Base-by-base conservation (phyloP, 2,113 vertebrate species). In the Paracanthobrama guichenoti region DNA sequence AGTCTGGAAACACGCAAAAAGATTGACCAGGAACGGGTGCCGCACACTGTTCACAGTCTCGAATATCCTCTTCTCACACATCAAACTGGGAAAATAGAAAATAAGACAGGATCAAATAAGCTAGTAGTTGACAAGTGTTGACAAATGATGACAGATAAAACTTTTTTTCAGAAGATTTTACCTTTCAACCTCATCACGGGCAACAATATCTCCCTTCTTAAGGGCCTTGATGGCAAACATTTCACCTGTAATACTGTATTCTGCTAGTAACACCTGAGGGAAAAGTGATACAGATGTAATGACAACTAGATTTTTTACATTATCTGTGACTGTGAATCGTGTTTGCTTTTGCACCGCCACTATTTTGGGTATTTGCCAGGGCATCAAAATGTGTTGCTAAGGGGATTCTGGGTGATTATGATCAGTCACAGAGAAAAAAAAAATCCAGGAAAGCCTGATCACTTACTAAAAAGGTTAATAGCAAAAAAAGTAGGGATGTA, bases 221-320 rank as follows among this genome's bases (percentile, higher is more conserved):
- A 99, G 95, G 86, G 98, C 98, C 95, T 99, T 99, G 92, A 99
- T 99, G 77, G 98, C 98, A 92, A 99, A 99, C 98, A 99, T 99
- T 92, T 99, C 98, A 0, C 98, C 98, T 83, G 98, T 99, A 91
- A 95, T 97, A 94, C 96, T 98, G 93, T 99, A 99, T 90, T 99
- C 97, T 2, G 98, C 95, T 89, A 99, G 91, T 89, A 99, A 94
- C 88, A 99, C 98, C 98, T 99, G 85, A 20, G 3, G 26, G 50
- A 3, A 24, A 67, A 50, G 44, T 10, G 26, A 53, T 9, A 31
- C 48, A 31, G 48, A 31, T 71, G 11, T 22, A 6, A 71, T 48
- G 22, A n/a, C 4, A 44, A 72, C 44, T 44, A 44, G 9, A 46
- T 55, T 35, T 35, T 60, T 26, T 60, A 24, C 10, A 60, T 10